Conservation (phyloP, 2,113 vertebrate species). For the Campylomormyrus numenius region DNA sequence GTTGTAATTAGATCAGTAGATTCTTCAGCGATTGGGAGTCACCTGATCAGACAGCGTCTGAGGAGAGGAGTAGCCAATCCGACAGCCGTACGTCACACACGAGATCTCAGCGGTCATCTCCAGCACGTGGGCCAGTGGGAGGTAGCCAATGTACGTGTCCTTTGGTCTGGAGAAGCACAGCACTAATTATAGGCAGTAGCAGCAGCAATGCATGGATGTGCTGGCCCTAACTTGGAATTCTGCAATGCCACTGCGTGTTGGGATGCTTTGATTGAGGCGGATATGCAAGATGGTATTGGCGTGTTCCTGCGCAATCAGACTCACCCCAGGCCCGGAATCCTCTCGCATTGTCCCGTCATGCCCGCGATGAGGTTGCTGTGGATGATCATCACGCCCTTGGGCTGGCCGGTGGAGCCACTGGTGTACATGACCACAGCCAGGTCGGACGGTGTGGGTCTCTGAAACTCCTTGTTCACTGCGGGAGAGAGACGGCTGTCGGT, state of each 20-base stretch:
- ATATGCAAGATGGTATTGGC: background rate
- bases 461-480: slow-evolving; percentile 59
- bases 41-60: slow-evolving; percentile 95
- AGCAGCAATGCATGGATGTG: background rate
- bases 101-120: slow-evolving; percentile 95
- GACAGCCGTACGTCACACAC: slow-evolving; percentile 86
- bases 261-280: background rate
- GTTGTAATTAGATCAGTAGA: background rate
- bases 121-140: slow-evolving; percentile 91
- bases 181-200: background rate
- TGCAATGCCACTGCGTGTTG: background rate
- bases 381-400: slow-evolving; percentile 93
- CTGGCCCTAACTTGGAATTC: background rate
- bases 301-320: background rate
- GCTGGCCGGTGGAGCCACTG: slow-evolving; percentile 88
- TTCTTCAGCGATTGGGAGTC: slow-evolving; percentile 28
- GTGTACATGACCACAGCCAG: slow-evolving; percentile 96
- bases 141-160: slow-evolving; percentile 89
- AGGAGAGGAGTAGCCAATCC: slow-evolving; percentile 92
- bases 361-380: slow-evolving; percentile 91
- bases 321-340: slow-evolving; percentile 91
- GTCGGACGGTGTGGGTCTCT: slow-evolving; percentile 72
- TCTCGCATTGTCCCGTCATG: slow-evolving; percentile 92
- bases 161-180: slow-evolving; percentile 59
- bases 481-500: slow-evolving; percentile 26